These are phyloP conservation scores for Eriocheir sinensis DNA, from an alignment of 1,140 invertebrate genomes.

Conservation along the genomic window DNA sequence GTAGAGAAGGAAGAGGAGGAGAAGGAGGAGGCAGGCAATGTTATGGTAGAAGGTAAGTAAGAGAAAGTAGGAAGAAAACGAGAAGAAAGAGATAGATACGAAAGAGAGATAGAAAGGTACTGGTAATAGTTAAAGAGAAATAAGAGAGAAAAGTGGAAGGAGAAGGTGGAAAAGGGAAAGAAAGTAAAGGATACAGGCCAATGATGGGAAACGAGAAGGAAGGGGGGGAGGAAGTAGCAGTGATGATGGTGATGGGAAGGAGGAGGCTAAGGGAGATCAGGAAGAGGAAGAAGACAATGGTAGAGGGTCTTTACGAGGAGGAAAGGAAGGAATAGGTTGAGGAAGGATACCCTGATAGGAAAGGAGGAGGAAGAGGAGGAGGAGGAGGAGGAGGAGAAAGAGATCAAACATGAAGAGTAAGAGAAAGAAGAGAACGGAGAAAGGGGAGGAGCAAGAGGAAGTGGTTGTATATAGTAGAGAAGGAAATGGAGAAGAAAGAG, in stretches of 20 bases:
- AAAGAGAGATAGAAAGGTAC: background rate
- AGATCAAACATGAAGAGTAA: background rate
- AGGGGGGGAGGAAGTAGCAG: background rate
- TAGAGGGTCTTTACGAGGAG: background rate
- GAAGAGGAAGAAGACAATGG: background rate
- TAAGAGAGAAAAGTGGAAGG: no score
- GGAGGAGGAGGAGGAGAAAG: constrained; percentile 5
- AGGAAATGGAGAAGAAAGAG: background rate
- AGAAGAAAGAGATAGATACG: no score
- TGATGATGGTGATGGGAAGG: background rate
- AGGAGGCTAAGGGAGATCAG: background rate
- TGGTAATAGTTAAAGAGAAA: background rate
- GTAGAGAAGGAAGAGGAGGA: background rate
- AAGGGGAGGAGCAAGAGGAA: background rate
- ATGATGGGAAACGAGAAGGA: background rate
- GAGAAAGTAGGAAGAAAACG: no score
- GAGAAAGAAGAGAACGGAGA: background rate
- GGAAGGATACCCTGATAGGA: background rate
- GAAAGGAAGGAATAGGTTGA: background rate
- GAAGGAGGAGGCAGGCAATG: background rate
- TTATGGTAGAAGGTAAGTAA: no score
- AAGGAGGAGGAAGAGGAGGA: background rate
- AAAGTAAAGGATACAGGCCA: background rate
- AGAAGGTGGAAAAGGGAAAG: no score
- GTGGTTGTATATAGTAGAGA: background rate